Base-by-base conservation (phyloP, 2,113 vertebrate genomes). In the Heptranchias perlo region DNA sequence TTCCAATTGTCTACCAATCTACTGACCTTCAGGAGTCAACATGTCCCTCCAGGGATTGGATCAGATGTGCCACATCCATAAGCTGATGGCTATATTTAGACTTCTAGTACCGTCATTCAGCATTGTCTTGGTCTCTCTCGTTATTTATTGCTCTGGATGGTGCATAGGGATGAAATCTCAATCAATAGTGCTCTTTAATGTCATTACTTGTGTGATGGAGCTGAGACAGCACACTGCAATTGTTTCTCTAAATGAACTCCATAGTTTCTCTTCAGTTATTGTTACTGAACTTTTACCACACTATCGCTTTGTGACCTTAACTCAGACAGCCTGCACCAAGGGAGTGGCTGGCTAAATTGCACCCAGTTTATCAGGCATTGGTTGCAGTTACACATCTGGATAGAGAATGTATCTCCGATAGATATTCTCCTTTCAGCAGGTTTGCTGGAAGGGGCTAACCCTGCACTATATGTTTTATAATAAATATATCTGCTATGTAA, bases 11-110 rank as follows among this genome's bases (percentile, higher is more conserved):
- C 87, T 92, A 61, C 94, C 47, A 61, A 44, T 39, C 78, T 96
- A 18, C 96, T 96, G 62, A 89, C 78, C 58, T 67, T 89, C 97
- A 97, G 97, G 96, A 96, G 96, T 97, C 96, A 67, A 1, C 64
- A 13, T 49, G 47, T 96, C 96, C 96, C 96, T 96, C 96, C 96
- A 96, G 96, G 25, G 94, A 95, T 97, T 54, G 61, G 58, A 92
- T 91, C 39, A 91, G 47, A 96, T 58, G 96, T 52, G 86, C 49
- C 49, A 93, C 96, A 39, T 92, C 65, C 65, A 39, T 39, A 47
- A 91, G 47, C 52, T n/a, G 52, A 23, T 96, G 86, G 58, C 96
- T 96, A 35, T 86, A 31, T 44, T 47, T 49, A 86, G 69, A 25
- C 78, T 92, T 96, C 64, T 28, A 47, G 25, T 94, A 67, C n/a